Percentiles rank a stretch among this genome's conserved stretches.
Evolutionary conservation across 2,888 invertebrate species (phyloP).

Genomic region (Antheraea assamensis): DNA sequence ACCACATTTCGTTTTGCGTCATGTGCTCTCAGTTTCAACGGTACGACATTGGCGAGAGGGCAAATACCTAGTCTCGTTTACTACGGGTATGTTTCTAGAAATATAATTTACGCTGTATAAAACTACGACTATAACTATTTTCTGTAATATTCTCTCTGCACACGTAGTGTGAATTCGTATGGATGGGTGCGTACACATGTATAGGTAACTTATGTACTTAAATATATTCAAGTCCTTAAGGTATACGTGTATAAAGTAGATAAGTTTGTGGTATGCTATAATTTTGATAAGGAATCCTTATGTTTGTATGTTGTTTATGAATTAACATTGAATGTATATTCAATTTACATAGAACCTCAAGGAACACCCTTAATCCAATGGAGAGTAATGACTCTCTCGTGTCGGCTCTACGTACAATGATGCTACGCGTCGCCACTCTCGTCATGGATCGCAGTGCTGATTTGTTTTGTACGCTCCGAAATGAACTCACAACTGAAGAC

Average conservation of each 20-base stretch:
- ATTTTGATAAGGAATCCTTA: too few relatives aligned
- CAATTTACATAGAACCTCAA: constrained; percentile 1
- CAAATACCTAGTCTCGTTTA: constrained; percentile 97
- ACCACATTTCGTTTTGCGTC: constrained; percentile 94
- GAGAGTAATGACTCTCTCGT: constrained; percentile 57
- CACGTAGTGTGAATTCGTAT: too few relatives aligned
- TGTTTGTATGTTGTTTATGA: too few relatives aligned
- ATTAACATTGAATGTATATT: background rate
- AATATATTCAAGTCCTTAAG: too few relatives aligned
- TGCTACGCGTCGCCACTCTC: constrained; percentile 88
- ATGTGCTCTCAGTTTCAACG: constrained; percentile 96
- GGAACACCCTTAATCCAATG: constrained; percentile 35
- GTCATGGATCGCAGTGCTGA: constrained; percentile 90
- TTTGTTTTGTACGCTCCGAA: constrained; percentile 88
- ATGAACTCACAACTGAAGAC: constrained; percentile 82
- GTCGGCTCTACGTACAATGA: constrained; percentile 65
- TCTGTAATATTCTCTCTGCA: too few relatives aligned
- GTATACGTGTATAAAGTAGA: too few relatives aligned
- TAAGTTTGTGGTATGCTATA: too few relatives aligned
- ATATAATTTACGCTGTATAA: background rate
- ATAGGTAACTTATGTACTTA: too few relatives aligned
- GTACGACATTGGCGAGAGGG: constrained; percentile 96
- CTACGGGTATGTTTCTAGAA: constrained; percentile 82
- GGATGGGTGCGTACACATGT: too few relatives aligned
- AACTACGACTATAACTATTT: background rate